Conservation (phyloP, 2,113 vertebrate genomes). For the Cyrtonyx montezumae region DNA sequence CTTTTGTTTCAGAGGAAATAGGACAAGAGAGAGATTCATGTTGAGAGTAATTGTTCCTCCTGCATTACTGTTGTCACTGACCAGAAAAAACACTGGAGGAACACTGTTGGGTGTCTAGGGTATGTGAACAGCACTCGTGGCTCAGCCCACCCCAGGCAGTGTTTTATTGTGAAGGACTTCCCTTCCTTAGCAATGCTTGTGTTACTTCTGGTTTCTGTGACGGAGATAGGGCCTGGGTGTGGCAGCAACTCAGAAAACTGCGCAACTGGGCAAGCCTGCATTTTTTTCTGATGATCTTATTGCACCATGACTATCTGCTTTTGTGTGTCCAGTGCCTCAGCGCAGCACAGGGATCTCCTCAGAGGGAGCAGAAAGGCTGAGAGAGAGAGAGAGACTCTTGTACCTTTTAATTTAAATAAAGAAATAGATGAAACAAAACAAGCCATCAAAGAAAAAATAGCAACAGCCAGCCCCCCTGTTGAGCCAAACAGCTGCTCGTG, state of each 20-base stretch:
- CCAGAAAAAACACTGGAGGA: background rate
- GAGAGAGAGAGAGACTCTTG: background rate
- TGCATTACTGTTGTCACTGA: background rate
- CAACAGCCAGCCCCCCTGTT: background rate
- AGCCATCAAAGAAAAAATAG: background rate
- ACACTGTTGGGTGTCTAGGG: background rate
- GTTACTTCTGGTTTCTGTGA: background rate
- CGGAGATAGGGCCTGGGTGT: background rate
- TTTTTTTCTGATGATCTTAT: background rate
- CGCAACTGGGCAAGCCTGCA: rapidly evolving
- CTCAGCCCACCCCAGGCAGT: background rate
- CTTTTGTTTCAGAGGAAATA: background rate
- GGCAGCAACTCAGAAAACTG: background rate
- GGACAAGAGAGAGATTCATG: background rate
- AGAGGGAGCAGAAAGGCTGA: background rate
- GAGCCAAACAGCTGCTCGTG: background rate
- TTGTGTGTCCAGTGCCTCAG: background rate
- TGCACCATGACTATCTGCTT: background rate
- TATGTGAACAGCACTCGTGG: background rate
- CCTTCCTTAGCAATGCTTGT: background rate
- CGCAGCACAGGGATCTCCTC: background rate
- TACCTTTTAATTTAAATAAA: background rate
- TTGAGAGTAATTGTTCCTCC: rapidly evolving
- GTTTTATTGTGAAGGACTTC: background rate
- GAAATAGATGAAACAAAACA: background rate